phyloP scores from a whole-genome alignment of 2,797 vertebrate genomes.

The Garrulus glandarius region DNA sequence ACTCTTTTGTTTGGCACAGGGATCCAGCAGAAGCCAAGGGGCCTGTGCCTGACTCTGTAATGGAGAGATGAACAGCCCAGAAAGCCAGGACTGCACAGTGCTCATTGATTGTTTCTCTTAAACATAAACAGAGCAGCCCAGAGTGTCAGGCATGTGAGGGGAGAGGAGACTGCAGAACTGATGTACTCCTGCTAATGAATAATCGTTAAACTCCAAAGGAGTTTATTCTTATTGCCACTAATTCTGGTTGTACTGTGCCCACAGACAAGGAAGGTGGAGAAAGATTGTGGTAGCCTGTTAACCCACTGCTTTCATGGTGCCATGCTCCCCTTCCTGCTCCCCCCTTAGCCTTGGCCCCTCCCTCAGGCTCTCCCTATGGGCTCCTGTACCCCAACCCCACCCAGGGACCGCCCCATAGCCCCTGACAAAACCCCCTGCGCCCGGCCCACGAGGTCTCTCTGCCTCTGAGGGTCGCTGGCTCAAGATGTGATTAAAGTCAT shows the following conservation, averaged over 20 bases:
- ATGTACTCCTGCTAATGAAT: constrained; percentile 6
- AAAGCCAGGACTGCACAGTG: neutral
- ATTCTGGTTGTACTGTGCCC: neutral
- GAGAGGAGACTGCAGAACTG: neutral
- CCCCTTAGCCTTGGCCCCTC: too few species aligned
- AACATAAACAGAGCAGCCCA: neutral
- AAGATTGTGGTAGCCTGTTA: neutral
- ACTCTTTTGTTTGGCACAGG: neutral
- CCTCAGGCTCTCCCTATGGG: too few species aligned
- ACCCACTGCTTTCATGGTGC: too few species aligned
- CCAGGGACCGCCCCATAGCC: too few species aligned
- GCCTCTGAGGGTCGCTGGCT: too few species aligned
- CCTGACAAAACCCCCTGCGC: too few species aligned
- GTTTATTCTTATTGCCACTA: constrained; percentile 24
- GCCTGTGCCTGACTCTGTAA: neutral
- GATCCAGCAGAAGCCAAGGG: neutral
- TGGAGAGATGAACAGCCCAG: neutral
- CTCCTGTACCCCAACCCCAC: too few species aligned
- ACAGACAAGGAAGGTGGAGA: neutral
- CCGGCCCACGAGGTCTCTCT: too few species aligned
- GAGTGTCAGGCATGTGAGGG: neutral
- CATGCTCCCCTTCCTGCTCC: too few species aligned
- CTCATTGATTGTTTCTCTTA: neutral
- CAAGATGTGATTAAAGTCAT: too few species aligned
- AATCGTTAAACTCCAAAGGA: neutral